Evolutionary conservation across 2,113 vertebrate genomes (phyloP).

Genomic region (Coreoperca whiteheadi): DNA sequence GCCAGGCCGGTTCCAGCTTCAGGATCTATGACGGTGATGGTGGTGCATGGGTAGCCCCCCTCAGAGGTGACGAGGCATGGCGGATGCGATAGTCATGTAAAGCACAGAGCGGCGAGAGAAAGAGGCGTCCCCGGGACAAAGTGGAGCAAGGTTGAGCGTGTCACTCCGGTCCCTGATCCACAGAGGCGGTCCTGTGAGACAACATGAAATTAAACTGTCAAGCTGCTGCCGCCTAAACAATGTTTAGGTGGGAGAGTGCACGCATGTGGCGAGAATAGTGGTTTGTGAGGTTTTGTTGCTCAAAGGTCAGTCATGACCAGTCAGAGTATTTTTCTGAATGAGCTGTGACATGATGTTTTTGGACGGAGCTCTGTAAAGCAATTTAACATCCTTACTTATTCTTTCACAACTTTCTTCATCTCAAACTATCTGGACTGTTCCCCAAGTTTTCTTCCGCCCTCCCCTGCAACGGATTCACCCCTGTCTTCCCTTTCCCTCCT

Average conservation of each 20-base stretch:
- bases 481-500: background rate
- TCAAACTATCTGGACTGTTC: background rate
- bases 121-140: slow-evolving; percentile 48
- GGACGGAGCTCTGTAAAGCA: background rate
- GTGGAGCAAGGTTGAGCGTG: slow-evolving; percentile 55
- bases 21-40: background rate
- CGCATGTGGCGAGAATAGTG: slow-evolving; percentile 54
- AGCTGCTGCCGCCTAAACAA: slow-evolving; percentile 66
- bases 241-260: slow-evolving; percentile 65
- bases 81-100: slow-evolving; percentile 47
- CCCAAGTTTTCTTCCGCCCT: background rate
- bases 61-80: slow-evolving; percentile 40
- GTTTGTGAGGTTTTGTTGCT: slow-evolving; percentile 62
- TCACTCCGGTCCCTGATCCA: slow-evolving; percentile 63
- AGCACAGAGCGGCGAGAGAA: slow-evolving; percentile 26
- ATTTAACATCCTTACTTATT: background rate
- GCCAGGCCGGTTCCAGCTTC: slow-evolving; percentile 9
- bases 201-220: slow-evolving; percentile 82
- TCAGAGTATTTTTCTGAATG: slow-evolving; percentile 42
- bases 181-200: slow-evolving; percentile 59
- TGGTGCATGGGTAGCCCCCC: background rate
- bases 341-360: slow-evolving; percentile 56
- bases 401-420: background rate
- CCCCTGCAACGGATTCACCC: background rate
- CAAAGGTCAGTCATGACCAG: slow-evolving; percentile 43